phyloP scores from a whole-genome alignment of 2,888 invertebrate species.

The Ceramica pisi region DNA sequence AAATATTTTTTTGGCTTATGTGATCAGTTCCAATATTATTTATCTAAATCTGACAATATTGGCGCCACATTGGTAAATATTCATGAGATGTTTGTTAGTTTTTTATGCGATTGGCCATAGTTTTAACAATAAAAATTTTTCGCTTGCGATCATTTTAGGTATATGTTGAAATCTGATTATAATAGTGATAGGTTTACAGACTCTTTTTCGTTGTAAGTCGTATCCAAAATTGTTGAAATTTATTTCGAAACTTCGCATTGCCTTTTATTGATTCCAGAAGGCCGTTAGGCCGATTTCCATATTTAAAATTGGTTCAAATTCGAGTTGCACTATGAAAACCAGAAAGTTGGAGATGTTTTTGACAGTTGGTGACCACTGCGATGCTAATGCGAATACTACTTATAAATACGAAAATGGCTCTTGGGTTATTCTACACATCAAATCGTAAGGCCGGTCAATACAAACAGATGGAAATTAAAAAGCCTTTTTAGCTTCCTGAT shows the following conservation, averaged over 20 bases:
- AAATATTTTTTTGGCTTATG: constrained; percentile 13
- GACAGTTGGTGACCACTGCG: too few species aligned
- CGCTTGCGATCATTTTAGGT: constrained; percentile 2
- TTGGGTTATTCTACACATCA: too few species aligned
- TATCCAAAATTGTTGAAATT: not conserved
- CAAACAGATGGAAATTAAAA: too few species aligned
- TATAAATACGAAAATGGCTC: too few species aligned
- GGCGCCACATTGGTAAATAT: constrained; percentile 37
- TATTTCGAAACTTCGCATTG: constrained; percentile 1
- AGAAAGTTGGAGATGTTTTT: too few species aligned
- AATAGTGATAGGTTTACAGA: constrained; percentile 15
- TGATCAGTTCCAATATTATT: not conserved
- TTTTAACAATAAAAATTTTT: constrained; percentile 37
- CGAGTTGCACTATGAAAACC: too few species aligned
- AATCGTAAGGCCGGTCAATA: too few species aligned
- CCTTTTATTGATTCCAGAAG: not conserved
- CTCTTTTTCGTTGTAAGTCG: not conserved
- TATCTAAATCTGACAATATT: constrained; percentile 7
- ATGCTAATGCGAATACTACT: too few species aligned
- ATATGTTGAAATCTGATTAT: constrained; percentile 33
- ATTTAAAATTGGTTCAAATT: too few species aligned
- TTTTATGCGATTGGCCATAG: constrained; percentile 10
- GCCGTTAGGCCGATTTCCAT: too few species aligned
- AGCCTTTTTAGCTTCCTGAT: too few species aligned
- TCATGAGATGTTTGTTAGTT: constrained; percentile 28